Percentiles rank a stretch among this genome's conserved stretches.
Conservation (phyloP, 2,888 invertebrate species). For the Onchidella celtica region DNA sequence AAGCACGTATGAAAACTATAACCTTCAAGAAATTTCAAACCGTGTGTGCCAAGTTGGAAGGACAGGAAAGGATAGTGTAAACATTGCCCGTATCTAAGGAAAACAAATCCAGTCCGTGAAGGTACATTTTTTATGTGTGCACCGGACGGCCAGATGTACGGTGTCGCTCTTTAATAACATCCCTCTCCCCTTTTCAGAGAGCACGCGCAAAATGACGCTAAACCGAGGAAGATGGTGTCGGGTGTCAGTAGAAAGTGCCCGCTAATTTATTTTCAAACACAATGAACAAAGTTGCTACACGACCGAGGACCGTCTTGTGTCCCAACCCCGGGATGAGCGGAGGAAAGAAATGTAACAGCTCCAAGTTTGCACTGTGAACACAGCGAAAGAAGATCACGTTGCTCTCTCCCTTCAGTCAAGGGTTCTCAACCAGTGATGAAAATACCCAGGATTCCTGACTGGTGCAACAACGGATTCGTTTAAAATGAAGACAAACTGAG, state of each 20-base stretch:
- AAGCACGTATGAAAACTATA: constrained; percentile 40
- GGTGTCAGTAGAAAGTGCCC: constrained; percentile 49
- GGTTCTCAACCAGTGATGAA: too few relatives aligned
- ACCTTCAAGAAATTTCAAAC: constrained; percentile 38
- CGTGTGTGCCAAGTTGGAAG: constrained; percentile 28
- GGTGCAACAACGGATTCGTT: too few relatives aligned
- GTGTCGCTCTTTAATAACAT: constrained; percentile 44
- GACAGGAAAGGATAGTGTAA: constrained; percentile 10
- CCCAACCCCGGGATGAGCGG: constrained; percentile 25
- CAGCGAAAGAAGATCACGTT: constrained; percentile 10
- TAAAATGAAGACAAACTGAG: neutral
- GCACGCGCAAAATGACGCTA: constrained; percentile 49
- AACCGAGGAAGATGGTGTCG: constrained; percentile 44
- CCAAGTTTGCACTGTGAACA: constrained; percentile 39
- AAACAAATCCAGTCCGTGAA: constrained; percentile 20
- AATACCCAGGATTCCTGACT: too few relatives aligned
- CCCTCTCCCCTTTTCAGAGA: constrained; percentile 37
- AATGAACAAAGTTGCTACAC: constrained; percentile 52
- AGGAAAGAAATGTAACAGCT: constrained; percentile 44
- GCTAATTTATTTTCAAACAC: constrained; percentile 54
- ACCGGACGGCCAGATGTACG: constrained; percentile 46
- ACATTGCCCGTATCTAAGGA: constrained; percentile 38
- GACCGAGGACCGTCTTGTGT: constrained; percentile 9
- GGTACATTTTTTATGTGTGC: constrained; percentile 41
- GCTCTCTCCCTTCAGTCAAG: too few relatives aligned